Percentiles rank a stretch among this genome's conserved stretches.
Conservation (phyloP, 2,113 vertebrate genomes). For the Lasiurus cinereus region DNA sequence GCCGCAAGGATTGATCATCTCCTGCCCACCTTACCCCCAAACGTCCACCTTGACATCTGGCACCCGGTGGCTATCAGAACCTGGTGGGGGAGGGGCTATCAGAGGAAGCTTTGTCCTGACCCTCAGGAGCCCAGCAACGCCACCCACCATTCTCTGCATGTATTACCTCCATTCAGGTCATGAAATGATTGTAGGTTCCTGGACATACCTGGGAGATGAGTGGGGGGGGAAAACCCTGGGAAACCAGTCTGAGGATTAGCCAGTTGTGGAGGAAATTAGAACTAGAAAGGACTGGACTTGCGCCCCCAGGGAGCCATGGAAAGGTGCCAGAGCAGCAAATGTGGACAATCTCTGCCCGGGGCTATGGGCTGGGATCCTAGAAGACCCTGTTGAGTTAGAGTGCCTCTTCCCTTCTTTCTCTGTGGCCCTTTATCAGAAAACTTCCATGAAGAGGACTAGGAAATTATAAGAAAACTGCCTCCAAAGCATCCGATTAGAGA, state of each 20-base stretch:
- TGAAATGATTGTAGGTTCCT: neutral
- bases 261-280: rapidly evolving
- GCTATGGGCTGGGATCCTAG: neutral
- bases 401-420: neutral
- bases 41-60: rapidly evolving
- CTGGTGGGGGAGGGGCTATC: no score
- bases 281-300: neutral
- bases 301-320: neutral
- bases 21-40: slow-evolving; percentile 35
- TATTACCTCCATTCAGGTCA: neutral
- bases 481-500: rapidly evolving
- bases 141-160: neutral
- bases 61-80: neutral
- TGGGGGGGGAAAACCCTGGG: neutral
- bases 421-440: neutral
- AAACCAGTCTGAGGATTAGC: neutral
- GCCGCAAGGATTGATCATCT: slow-evolving; percentile 40
- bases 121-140: no score
- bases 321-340: no score
- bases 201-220: neutral
- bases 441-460: neutral
- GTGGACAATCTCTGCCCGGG: neutral
- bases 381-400: neutral
- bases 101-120: neutral
- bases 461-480: neutral